Base-by-base conservation (phyloP, 2,797 vertebrate genomes). In the Parotocinclus haroldoi region DNA sequence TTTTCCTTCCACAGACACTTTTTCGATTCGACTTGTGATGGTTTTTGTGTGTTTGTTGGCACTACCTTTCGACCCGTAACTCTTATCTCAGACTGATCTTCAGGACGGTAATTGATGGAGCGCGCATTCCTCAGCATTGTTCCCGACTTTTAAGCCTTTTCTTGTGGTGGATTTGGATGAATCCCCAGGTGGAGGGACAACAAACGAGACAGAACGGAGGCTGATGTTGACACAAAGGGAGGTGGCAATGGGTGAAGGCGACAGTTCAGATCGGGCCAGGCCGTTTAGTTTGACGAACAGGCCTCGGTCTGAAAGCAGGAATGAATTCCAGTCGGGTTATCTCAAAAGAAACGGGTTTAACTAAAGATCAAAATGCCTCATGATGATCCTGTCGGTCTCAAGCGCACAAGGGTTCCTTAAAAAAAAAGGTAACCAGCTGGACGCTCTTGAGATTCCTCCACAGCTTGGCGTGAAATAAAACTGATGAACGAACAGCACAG, bases 401-500 rank as follows among this genome's bases (percentile, higher is more conserved):
- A 38, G 76, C 71, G 64, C 71, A 63, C 64, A 60, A 38, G 7
- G 52, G 68, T 68, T 60, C 58, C 69, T 9, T 18, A 14, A 63
- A 11, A 63, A 53, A 40, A 9, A 5, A 40, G 5, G 5, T 40
- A 40, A 9, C 38, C 5, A 80, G 83, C 83, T 76, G 74, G 61
- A 63, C 37, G 4, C 57, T 75, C 85, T 85, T 5, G 2, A 27
- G n/a, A 2, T 27, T 27, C 5, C 27, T 27, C 27, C 27, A 27
- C 27, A 27, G 5, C 27, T 27, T 27, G 27, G 2, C 27, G 5
- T 27, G 5, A 27, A 27, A 27, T 2, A 27, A 27, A 5, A 2
- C 5, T 5, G 27, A 27, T 27, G 5, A 27, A 27, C 27, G n/a
- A n/a, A n/a, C n/a, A n/a, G n/a, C n/a, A n/a, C n/a, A n/a, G n/a